Base-by-base conservation (phyloP, 2,797 vertebrate genomes). In the Threskiornis aethiopicus region DNA sequence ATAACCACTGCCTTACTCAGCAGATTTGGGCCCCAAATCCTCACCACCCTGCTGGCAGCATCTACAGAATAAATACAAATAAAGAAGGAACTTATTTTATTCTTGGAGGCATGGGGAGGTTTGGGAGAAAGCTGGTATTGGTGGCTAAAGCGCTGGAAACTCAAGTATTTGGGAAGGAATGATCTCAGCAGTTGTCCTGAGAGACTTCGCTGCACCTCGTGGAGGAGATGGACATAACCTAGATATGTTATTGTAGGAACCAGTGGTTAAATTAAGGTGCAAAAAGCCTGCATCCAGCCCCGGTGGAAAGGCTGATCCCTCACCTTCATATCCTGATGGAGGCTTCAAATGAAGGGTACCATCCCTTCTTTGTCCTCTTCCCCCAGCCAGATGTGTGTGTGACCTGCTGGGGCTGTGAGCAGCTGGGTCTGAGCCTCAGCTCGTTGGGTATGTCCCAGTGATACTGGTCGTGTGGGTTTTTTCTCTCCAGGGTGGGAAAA, bases 401-500 rank as follows among this genome's bases (percentile, higher is more conserved):
- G 62, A 35, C 26, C 47, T 21, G 14, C 67, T 25, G 73, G 16
- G 47, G 44, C 58, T 46, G 57, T 21, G 44, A 58, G 17, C 67
- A n/a, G 31, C 24, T 7, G 24, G 28, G 16, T 47, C 31, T 19
- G 55, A 77, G 33, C 58, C 19, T 58, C 59, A n/a, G 28, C n/a
- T 46, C 5, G 0, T 2, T 52, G 47, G 37, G 9, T 8, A 11
- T 5, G 31, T 64, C 64, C 62, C 49, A 29, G 9, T 0, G 0
- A 18, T 13, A 11, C 44, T 6, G 52, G 9, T 9, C 37, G 16
- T 28, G 15, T 11, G 35, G 6, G 1, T 55, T 66, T 59, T 9
- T 35, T 16, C 7, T 42, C 21, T 31, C 16, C 13, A 10, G 13
- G 8, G 35, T 37, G 14, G 18, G 4, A 49, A 47, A 37, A 46